Evolutionary conservation across 2,113 vertebrate genomes (phyloP).

Genomic region (Microcebus ravelobensis): DNA sequence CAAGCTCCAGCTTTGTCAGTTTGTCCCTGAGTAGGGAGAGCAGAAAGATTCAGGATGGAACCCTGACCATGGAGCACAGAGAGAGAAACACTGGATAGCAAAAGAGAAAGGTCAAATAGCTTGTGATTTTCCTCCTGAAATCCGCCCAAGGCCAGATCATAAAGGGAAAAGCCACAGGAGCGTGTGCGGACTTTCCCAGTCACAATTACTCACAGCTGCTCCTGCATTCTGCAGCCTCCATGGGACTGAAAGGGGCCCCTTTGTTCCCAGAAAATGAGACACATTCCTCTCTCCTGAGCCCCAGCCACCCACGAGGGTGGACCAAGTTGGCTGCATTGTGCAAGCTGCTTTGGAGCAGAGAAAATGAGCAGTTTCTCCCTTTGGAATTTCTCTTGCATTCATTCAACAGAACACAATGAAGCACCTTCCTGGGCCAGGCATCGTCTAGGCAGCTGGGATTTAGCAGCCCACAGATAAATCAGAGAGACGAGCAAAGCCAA

Average conservation of each 20-base stretch:
- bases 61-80: background rate
- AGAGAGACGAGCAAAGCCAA: background rate
- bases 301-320: background rate
- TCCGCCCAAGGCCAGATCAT: background rate
- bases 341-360: background rate
- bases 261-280: constrained; percentile 8
- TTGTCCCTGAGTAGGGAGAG: background rate
- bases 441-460: background rate
- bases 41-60: background rate
- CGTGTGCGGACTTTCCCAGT: constrained; percentile 59
- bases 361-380: background rate
- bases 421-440: background rate
- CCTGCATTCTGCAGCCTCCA: background rate
- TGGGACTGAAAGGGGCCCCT: background rate
- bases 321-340: background rate
- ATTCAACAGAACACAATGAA: background rate
- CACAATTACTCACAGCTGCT: constrained; percentile 51
- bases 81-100: background rate
- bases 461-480: background rate
- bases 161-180: background rate
- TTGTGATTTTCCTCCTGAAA: background rate
- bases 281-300: constrained; percentile 46
- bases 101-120: background rate
- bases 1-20: background rate
- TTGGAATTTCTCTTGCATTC: background rate